phyloP scores from a whole-genome alignment of 2,797 vertebrate genomes.

The Anguilla pacifica region DNA sequence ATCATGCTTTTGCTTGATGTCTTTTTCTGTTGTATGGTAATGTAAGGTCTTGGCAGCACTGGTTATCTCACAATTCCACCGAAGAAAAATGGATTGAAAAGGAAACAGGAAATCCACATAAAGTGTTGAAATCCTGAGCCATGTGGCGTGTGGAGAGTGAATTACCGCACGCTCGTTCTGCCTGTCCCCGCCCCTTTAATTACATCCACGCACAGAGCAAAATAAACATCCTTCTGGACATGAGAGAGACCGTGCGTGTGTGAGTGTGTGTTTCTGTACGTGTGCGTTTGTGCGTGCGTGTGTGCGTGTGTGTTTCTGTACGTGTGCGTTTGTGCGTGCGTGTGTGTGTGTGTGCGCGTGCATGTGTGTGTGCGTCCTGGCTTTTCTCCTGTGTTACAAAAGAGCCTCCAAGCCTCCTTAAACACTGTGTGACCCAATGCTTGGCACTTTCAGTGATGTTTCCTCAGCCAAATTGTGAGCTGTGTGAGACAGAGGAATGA shows the following conservation, averaged over 20 bases:
- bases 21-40: constrained; percentile 49
- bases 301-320: constrained; percentile 42
- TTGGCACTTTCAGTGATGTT: background rate
- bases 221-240: constrained; percentile 52
- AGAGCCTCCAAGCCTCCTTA: constrained; percentile 32
- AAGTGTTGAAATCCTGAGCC: constrained; percentile 35
- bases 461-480: background rate
- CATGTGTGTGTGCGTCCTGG: constrained; percentile 40
- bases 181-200: constrained; percentile 41
- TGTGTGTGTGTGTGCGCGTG: background rate
- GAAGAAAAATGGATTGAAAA: constrained; percentile 54
- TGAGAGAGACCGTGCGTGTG: constrained; percentile 57
- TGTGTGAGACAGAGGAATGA: background rate
- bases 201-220: constrained; percentile 51
- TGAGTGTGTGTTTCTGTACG: background rate
- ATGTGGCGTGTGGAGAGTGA: constrained; percentile 47
- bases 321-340: background rate
- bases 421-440: background rate
- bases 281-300: background rate
- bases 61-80: constrained; percentile 62
- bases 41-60: constrained; percentile 58
- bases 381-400: constrained; percentile 57
- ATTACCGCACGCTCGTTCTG: constrained; percentile 35
- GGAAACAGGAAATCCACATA: constrained; percentile 34
- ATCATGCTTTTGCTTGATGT: constrained; percentile 52